Base-by-base conservation (phyloP, 23 tunicate genomes). In the Phallusia fumigata region DNA sequence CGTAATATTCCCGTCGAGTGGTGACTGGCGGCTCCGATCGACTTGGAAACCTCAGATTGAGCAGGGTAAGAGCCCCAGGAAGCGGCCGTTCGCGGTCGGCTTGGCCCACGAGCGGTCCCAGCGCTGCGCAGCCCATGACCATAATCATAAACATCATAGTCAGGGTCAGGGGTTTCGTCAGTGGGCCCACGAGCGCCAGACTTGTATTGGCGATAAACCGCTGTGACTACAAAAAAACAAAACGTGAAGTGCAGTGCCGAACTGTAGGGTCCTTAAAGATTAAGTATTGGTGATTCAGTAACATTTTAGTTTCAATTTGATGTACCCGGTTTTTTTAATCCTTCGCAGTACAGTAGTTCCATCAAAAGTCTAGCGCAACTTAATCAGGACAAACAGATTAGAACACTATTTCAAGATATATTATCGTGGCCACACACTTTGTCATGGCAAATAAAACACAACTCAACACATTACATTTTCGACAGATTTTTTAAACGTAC, bases 1-100 rank as follows among this genome's bases (percentile, higher is more conserved):
- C 80, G 83, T 33, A 87, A 58, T 0, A 65, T 53, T 36, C 91
- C 91, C 19, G 76, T 87, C 1, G 91, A 81, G 65, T 81, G 86
- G 76, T 87, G 91, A 87, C 91, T 87, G 28, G 91, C 91, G 10
- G 91, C 91, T 28, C 91, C 91, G 33, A 52, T 33, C 0, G 85
- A 76, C 18, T 80, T 80, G 8, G 91, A 87, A 11, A 87, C 86
- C 64, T 87, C 91, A 36, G 91, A 76, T 32, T 81, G 58, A 28
- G 85, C 79, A 0, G 91, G 91, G 40, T 81, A 80, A 50, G 91
- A 87, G 24, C 91, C 84, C 91, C 85, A 81, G 2, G 91, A 87
- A 12, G 91, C 91, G 10, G 91, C 91, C 31, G 91, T 87, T 64
- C 84, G 35, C 21, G 91, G 91, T 32, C 91, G 77, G 45, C 85